Conservation (phyloP, 1,140 invertebrate genomes). For the Lysiphlebus fabarum region DNA sequence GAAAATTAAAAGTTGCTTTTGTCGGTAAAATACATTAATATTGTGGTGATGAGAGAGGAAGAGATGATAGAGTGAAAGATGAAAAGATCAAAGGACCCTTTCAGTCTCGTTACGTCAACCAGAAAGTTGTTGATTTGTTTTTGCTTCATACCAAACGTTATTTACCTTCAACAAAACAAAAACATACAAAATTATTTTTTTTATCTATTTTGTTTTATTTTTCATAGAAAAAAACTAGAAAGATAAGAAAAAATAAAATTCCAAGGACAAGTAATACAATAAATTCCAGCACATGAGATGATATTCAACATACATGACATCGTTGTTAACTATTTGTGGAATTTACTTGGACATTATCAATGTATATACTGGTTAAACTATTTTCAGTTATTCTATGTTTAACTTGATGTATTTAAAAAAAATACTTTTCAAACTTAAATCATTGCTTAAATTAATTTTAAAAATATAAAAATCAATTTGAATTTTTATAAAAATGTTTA, state of each 20-base stretch:
- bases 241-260: conserved; percentile 25
- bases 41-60: conserved; percentile 5
- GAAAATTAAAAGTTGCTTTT: background rate
- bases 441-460: too few relatives aligned
- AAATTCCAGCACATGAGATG: too few relatives aligned
- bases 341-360: too few relatives aligned
- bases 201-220: conserved; percentile 5
- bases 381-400: too few relatives aligned
- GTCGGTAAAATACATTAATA: conserved; percentile 28
- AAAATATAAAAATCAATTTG: too few relatives aligned
- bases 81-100: conserved; percentile 36
- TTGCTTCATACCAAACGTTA: conserved; percentile 1
- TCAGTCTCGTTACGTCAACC: conserved; percentile 26
- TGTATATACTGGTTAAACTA: too few relatives aligned
- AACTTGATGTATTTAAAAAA: too few relatives aligned
- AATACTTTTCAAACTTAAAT: too few relatives aligned
- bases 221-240: background rate
- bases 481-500: too few relatives aligned
- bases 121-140: conserved; percentile 19
- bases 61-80: conserved; percentile 6
- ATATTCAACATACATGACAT: too few relatives aligned
- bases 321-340: too few relatives aligned
- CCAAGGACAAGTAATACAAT: background rate
- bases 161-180: background rate
- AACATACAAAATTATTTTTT: background rate